Evolutionary conservation across 1,140 invertebrate genomes (phyloP).

Genomic region (Hormaphis cornu): DNA sequence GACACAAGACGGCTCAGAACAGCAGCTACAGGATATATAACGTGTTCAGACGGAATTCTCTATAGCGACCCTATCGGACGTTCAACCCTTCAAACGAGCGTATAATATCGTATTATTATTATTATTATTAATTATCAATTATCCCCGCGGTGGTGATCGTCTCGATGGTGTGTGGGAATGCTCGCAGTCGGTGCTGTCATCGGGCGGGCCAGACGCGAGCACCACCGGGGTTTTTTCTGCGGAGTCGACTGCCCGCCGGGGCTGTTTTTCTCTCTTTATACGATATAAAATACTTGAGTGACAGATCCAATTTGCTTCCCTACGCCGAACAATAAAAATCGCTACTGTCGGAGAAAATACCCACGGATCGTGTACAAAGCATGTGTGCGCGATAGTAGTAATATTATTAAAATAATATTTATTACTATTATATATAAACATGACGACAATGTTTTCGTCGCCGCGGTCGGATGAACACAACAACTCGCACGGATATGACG

Average conservation of each 20-base stretch:
- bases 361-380: neutral
- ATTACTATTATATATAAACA: constrained; percentile 1
- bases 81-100: too few relatives aligned
- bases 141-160: neutral
- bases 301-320: constrained; percentile 31
- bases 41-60: too few relatives aligned
- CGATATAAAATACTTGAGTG: constrained; percentile 10
- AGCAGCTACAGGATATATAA: too few relatives aligned
- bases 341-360: constrained; percentile 24
- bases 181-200: constrained; percentile 22
- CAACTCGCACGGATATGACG: neutral
- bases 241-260: too few relatives aligned
- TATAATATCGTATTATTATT: too few relatives aligned
- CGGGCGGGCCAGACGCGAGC: neutral
- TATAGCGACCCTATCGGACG: too few relatives aligned
- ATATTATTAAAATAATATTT: neutral
- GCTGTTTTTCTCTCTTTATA: neutral
- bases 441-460: neutral
- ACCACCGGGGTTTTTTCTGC: neutral
- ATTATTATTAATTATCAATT: constrained; percentile 18
- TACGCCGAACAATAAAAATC: constrained; percentile 17
- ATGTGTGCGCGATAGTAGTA: too few relatives aligned
- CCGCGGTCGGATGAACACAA: constrained; percentile 3
- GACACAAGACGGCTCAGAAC: too few relatives aligned
- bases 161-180: constrained; percentile 9